Percentiles rank a stretch among this genome's conserved stretches.
These are phyloP conservation scores for Cyphomyrus plagiostoma DNA, from an alignment of 2,113 vertebrate species.

Conservation along the genomic window DNA sequence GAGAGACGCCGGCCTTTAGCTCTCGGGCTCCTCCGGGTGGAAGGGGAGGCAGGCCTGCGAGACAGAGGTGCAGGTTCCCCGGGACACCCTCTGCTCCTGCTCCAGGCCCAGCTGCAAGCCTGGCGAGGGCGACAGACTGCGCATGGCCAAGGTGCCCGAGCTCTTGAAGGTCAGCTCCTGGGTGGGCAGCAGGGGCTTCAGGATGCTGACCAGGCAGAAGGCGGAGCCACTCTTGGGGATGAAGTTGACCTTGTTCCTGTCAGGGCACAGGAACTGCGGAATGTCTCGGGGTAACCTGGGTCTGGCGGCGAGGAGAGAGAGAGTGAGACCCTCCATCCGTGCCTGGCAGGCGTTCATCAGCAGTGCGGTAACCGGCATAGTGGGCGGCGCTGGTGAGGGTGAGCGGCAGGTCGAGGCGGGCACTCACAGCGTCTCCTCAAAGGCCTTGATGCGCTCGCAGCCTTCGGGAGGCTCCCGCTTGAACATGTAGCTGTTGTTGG, in stretches of 20 bases:
- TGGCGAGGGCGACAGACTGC: slow-evolving; percentile 81
- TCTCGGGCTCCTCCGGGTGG: slow-evolving; percentile 85
- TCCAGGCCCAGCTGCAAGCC: slow-evolving; percentile 69
- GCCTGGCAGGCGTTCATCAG: background rate
- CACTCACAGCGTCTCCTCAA: slow-evolving; percentile 92
- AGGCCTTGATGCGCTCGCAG: slow-evolving; percentile 93
- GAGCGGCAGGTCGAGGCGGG: background rate
- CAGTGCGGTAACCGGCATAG: background rate
- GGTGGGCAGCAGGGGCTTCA: slow-evolving; percentile 90
- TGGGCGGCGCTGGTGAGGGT: background rate
- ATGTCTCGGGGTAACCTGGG: slow-evolving; percentile 86
- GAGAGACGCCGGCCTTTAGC: slow-evolving; percentile 64
- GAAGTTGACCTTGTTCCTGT: slow-evolving; percentile 99
- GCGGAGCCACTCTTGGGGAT: slow-evolving; percentile 98
- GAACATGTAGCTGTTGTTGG: slow-evolving; percentile 99
- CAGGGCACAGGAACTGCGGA: slow-evolving; percentile 91
- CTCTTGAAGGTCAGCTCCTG: slow-evolving; percentile 81
- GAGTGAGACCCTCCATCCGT: background rate
- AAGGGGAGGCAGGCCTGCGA: slow-evolving; percentile 76
- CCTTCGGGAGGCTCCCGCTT: slow-evolving; percentile 97
- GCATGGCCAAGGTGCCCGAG: slow-evolving; percentile 62
- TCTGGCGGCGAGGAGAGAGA: slow-evolving; percentile 64
- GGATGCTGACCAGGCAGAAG: slow-evolving; percentile 99
- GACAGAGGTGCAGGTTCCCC: slow-evolving; percentile 71
- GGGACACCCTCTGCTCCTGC: slow-evolving; percentile 69